A percentile compares a stretch with the other conserved stretches of the same genome.
These are phyloP conservation scores for Piscicola geometra DNA, from an alignment of 2,888 invertebrate species.

Conservation along the genomic window DNA sequence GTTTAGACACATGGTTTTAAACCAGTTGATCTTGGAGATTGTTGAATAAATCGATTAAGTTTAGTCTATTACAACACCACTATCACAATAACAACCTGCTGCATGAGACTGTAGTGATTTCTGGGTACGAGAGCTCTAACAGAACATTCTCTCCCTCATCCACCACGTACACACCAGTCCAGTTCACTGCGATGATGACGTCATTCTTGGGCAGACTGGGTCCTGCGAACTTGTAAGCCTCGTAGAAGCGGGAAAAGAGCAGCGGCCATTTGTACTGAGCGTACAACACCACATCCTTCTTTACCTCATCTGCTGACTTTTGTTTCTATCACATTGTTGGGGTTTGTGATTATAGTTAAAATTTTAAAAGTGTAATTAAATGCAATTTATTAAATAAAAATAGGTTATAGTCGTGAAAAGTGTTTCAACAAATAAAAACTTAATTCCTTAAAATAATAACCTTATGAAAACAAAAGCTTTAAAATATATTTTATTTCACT, in stretches of 20 bases:
- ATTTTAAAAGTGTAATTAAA: too few species aligned
- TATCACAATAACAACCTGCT: slow-evolving; percentile 49
- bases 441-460: too few species aligned
- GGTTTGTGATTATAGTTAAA: too few species aligned
- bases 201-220: slow-evolving; percentile 99
- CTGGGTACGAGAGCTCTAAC: slow-evolving; percentile 94
- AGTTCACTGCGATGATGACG: slow-evolving; percentile 98
- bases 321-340: slow-evolving; percentile 3
- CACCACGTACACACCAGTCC: slow-evolving; percentile 98
- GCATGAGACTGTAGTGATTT: slow-evolving; percentile 82
- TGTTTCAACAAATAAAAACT: too few species aligned
- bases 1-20: neutral
- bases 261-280: slow-evolving; percentile 99
- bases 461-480: neutral
- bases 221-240: slow-evolving; percentile 80
- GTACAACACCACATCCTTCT: slow-evolving; percentile 85
- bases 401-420: too few species aligned
- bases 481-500: neutral
- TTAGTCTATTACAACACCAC: neutral
- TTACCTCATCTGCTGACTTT: slow-evolving; percentile 53
- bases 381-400: too few species aligned
- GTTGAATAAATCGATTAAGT: too few species aligned
- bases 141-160: slow-evolving; percentile 98
- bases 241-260: slow-evolving; percentile 93
- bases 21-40: too few species aligned